Conservation (phyloP, 2,888 invertebrate genomes). For the Dasypogon diadema region DNA sequence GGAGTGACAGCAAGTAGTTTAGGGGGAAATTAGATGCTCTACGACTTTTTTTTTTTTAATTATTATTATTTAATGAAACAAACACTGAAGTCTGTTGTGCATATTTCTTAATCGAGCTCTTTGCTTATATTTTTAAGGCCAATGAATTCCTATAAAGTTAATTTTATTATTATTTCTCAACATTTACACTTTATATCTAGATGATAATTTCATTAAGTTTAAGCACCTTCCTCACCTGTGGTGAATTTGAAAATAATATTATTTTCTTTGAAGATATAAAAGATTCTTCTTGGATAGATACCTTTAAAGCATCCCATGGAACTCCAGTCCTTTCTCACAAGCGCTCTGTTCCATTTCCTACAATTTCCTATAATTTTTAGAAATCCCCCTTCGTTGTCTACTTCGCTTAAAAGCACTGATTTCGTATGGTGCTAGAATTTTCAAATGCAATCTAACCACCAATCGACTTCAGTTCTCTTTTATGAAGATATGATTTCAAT, state of each 20-base stretch:
- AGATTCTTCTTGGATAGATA: not conserved
- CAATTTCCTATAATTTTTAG: too few relatives aligned
- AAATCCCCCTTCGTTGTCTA: not conserved
- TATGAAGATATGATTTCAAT: conserved; percentile 53
- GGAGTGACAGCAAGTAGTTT: conserved; percentile 23
- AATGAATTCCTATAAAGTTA: conserved; percentile 66
- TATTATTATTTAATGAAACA: conserved; percentile 37
- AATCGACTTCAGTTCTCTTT: conserved; percentile 66
- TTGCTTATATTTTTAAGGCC: conserved; percentile 57
- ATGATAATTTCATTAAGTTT: conserved; percentile 39
- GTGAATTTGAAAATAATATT: conserved; percentile 25
- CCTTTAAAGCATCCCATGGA: not conserved
- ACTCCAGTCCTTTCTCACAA: too few relatives aligned
- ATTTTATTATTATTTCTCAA: conserved; percentile 52
- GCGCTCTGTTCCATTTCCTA: not conserved
- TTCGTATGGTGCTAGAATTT: conserved; percentile 67
- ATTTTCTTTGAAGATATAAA: not conserved
- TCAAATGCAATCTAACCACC: conserved; percentile 63
- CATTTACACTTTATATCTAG: conserved; percentile 34
- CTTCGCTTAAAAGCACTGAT: conserved; percentile 66
- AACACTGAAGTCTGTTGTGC: conserved; percentile 44
- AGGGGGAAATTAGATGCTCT: not conserved
- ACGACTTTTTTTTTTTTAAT: conserved; percentile 33
- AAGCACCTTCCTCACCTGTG: conserved; percentile 50
- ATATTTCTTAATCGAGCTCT: conserved; percentile 47